Conservation (phyloP, 2,113 vertebrate species). For the Tamias sibiricus region DNA sequence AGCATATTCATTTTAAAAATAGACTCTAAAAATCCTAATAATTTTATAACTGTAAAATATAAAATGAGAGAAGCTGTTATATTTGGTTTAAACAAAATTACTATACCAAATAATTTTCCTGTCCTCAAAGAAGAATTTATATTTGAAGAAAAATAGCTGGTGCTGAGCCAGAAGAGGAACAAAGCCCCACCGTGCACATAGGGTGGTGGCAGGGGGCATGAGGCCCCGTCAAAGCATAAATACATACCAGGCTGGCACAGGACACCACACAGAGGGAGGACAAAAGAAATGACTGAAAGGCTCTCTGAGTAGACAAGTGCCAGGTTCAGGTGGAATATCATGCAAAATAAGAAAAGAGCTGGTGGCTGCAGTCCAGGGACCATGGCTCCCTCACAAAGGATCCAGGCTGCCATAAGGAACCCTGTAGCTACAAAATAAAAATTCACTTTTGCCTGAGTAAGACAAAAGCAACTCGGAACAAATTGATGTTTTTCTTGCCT, state of each 20-base stretch:
- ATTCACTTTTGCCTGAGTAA: background rate
- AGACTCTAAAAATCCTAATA: background rate
- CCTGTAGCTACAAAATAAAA: background rate
- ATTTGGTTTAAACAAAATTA: conserved; percentile 18
- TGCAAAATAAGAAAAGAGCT: background rate
- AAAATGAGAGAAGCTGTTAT: background rate
- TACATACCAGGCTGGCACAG: background rate
- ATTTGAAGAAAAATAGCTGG: background rate
- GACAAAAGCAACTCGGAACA: background rate
- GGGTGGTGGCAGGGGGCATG: fast-evolving
- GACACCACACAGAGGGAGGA: background rate
- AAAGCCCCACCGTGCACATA: background rate
- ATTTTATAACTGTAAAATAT: background rate
- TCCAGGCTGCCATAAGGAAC: background rate
- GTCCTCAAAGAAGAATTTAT: background rate
- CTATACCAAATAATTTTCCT: background rate
- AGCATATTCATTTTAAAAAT: background rate
- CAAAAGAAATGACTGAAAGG: background rate
- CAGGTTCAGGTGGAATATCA: background rate
- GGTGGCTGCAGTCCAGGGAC: background rate
- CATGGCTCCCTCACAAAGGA: background rate
- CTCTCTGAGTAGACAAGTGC: background rate
- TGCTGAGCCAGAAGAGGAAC: background rate
- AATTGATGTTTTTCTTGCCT: background rate
- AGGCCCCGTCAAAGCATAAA: background rate